Evolutionary conservation across 2,888 invertebrate species (phyloP).

Genomic region (Meteorus colon): DNA sequence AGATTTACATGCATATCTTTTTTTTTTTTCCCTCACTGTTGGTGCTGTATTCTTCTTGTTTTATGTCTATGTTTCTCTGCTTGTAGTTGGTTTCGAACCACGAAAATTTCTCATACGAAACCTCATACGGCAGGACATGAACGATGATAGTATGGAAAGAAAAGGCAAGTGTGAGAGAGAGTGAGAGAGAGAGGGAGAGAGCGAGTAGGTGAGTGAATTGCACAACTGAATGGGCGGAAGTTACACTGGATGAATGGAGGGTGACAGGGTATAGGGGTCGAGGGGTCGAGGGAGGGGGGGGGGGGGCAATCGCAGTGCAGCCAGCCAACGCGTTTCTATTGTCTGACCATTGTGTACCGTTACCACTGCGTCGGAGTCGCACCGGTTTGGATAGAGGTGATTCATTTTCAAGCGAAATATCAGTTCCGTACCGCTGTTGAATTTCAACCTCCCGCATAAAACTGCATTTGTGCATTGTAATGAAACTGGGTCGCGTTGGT

Average conservation of each 20-base stretch:
- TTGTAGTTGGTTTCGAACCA: not conserved
- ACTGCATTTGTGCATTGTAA: constrained; percentile 55
- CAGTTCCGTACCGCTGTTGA: constrained; percentile 66
- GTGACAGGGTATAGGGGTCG: not conserved
- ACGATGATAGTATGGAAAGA: not conserved
- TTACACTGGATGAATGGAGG: not conserved
- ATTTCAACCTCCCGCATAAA: constrained; percentile 58
- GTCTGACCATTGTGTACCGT: constrained; percentile 69
- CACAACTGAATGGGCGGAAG: not conserved
- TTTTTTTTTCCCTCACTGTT: not conserved
- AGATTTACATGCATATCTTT: not conserved
- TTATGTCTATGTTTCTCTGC: not conserved
- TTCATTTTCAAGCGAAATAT: constrained; percentile 71
- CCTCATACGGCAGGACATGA: constrained; percentile 13
- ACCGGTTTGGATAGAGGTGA: constrained; percentile 66
- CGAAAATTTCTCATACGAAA: constrained; percentile 29
- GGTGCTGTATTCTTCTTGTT: not conserved
- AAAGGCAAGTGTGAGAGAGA: not conserved
- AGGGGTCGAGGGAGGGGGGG: not conserved
- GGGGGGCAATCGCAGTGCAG: constrained; percentile 35
- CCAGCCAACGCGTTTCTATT: constrained; percentile 60
- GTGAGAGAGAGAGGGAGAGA: not conserved
- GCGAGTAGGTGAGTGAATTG: not conserved
- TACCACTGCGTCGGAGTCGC: constrained; percentile 62
- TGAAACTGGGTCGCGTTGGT: constrained; percentile 58